Base-by-base conservation (phyloP, 2,113 vertebrate genomes). In the Colius striatus region DNA sequence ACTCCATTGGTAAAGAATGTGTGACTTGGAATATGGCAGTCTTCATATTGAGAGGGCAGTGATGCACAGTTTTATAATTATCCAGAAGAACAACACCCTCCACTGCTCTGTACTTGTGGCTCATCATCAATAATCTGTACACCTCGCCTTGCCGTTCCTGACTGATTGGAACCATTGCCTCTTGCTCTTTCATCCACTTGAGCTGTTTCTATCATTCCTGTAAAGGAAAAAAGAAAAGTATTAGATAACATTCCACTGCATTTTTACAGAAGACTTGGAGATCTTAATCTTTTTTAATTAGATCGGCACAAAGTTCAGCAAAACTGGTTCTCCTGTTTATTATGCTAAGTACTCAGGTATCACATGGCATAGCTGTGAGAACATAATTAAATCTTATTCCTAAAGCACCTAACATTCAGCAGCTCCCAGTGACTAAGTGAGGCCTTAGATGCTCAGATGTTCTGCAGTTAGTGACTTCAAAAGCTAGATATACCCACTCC, bases 41-140 rank as follows among this genome's bases (percentile, higher is more conserved):
- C 98, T 98, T 98, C 98, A 94, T 96, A 96, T 81, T 92, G 89
- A 96, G 79, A 98, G 97, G 96, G 96, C 96, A 98, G 97, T 91
- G 97, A 97, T 97, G 95, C 97, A 98, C 97, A 98, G 98, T 98
- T 97, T 97, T 96, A 90, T 90, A 89, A 93, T 98, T 99, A 99
- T 98, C 98, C 99, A 79, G 99, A 99, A 72, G 99, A 99, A 97
- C 99, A 99, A 94, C 99, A 99, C 53, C 99, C 99, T 72, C 99
- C 98, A 45, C 97, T 87, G 3, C 98, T 98, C 62, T 99, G 98
- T 74, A 97, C 98, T 95, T 98, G 98, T 77, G 99, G 99, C 47
- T 99, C 99, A 36, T 99, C 99, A 21, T 99, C 99, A 3, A 99
- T 98, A 14, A 99, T 99, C 98, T 99, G 99, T 89, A 99, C 99